Conservation (phyloP, 2,113 vertebrate genomes). For the Zapornia atra region DNA sequence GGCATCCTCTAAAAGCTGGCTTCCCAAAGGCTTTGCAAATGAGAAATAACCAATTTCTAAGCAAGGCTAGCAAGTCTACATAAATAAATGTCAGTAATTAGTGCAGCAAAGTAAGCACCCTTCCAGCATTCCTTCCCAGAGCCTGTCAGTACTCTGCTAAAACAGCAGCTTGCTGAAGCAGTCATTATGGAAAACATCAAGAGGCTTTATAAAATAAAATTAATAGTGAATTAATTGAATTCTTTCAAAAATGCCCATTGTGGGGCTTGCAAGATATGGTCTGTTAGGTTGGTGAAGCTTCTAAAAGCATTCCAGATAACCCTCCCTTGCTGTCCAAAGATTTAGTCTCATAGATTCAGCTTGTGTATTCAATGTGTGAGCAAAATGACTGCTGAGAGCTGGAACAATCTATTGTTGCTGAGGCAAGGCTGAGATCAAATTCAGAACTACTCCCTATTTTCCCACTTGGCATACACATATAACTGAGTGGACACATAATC, state of each 20-base stretch:
- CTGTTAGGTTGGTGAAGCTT: neutral
- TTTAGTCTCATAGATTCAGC: neutral
- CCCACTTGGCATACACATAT: neutral
- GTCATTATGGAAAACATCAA: neutral
- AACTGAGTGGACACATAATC: neutral
- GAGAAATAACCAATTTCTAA: neutral
- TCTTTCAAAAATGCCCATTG: neutral
- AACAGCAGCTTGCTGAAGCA: neutral
- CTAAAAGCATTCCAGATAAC: neutral
- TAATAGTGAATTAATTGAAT: neutral
- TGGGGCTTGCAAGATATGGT: neutral
- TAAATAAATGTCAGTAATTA: neutral
- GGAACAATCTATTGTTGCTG: neutral
- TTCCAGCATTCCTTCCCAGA: neutral
- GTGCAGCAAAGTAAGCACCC: neutral
- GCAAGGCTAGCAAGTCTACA: neutral
- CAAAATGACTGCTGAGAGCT: neutral
- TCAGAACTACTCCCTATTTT: neutral
- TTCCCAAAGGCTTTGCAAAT: neutral
- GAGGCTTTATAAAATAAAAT: neutral
- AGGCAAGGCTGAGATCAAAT: neutral
- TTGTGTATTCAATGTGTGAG: neutral
- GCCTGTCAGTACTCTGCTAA: neutral
- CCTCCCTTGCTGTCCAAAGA: neutral
- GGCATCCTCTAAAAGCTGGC: neutral